A percentile compares a stretch with the other conserved stretches of the same genome.
Evolutionary conservation across 2,888 invertebrate species (phyloP).

Genomic region (Gasteruption jaculator): DNA sequence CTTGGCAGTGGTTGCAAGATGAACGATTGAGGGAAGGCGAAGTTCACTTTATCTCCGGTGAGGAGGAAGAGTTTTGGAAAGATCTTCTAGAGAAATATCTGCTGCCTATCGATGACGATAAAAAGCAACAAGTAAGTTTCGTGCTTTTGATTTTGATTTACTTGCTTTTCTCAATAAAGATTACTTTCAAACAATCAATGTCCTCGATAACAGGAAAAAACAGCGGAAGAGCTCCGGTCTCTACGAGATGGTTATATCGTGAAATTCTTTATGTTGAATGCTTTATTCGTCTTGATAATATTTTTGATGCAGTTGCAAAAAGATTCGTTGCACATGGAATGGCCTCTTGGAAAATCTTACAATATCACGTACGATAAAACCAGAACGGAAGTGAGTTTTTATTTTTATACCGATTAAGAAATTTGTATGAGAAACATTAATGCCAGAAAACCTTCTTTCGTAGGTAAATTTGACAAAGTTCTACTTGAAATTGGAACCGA

Average conservation of each 20-base stretch:
- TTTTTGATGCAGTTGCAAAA: slow-evolving; percentile 63
- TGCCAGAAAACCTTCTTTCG: slow-evolving; percentile 8
- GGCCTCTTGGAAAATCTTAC: slow-evolving; percentile 56
- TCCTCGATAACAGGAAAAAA: slow-evolving; percentile 41
- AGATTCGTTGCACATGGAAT: slow-evolving; percentile 56
- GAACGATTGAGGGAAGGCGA: slow-evolving; percentile 63
- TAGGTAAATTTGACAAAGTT: slow-evolving; percentile 49
- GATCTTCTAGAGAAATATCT: slow-evolving; percentile 73
- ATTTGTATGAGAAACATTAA: background rate
- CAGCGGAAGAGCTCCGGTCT: slow-evolving; percentile 52
- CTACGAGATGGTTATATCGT: slow-evolving; percentile 58
- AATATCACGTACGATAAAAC: slow-evolving; percentile 50
- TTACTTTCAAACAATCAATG: background rate
- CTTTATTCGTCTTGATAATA: slow-evolving; percentile 62
- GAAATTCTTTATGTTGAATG: slow-evolving; percentile 64
- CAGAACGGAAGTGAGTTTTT: slow-evolving; percentile 43
- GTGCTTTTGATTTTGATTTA: slow-evolving; percentile 4
- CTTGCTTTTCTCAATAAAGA: background rate
- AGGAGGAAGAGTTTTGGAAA: slow-evolving; percentile 74
- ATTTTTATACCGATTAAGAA: background rate
- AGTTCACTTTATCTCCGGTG: slow-evolving; percentile 61
- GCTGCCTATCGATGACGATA: slow-evolving; percentile 66
- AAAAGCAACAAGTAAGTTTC: slow-evolving; percentile 56
- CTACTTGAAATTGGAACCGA: slow-evolving; percentile 58
- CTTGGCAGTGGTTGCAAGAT: slow-evolving; percentile 71